Conservation (phyloP, 2,888 invertebrate species). For the Drosophila nr. perissopoda region DNA sequence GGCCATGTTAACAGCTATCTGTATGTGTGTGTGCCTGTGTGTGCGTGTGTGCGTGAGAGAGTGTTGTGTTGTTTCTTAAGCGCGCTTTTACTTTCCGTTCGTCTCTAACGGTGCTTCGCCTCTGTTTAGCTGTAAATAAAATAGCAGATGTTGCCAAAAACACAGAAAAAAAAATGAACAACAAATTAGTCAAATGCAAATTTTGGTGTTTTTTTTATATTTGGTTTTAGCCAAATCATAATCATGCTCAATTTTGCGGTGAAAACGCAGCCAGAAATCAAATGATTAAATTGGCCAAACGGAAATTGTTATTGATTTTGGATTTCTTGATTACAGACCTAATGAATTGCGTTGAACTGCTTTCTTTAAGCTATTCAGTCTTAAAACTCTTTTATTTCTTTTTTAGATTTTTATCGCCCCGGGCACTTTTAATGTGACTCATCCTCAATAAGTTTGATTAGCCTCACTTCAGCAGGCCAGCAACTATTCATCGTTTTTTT, state of each 20-base stretch:
- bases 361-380: conserved; percentile 44
- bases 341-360: conserved; percentile 33
- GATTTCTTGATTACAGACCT: conserved; percentile 28
- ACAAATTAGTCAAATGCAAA: conserved; percentile 52
- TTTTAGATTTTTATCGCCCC: conserved; percentile 5
- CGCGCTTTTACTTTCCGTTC: conserved; percentile 72
- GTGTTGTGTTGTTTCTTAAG: conserved; percentile 23
- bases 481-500: conserved; percentile 33
- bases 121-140: conserved; percentile 55
- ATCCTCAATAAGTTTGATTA: conserved; percentile 16
- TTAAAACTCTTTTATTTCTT: conserved; percentile 17
- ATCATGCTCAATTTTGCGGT: conserved; percentile 45
- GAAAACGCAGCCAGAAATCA: conserved; percentile 40
- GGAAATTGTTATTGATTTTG: conserved; percentile 15
- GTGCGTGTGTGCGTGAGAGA: conserved; percentile 7
- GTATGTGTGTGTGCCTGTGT: conserved; percentile 3
- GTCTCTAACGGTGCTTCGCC: conserved; percentile 56
- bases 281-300: conserved; percentile 21
- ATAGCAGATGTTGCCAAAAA: conserved; percentile 23
- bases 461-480: background rate
- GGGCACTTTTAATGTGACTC: conserved; percentile 31
- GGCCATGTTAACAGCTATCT: conserved; percentile 69
- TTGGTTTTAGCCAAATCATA: conserved; percentile 29
- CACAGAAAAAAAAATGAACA: conserved; percentile 14
- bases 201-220: conserved; percentile 13